These are phyloP conservation scores for Calliopum simillimum DNA, from an alignment of 2,888 invertebrate species.

Conservation along the genomic window DNA sequence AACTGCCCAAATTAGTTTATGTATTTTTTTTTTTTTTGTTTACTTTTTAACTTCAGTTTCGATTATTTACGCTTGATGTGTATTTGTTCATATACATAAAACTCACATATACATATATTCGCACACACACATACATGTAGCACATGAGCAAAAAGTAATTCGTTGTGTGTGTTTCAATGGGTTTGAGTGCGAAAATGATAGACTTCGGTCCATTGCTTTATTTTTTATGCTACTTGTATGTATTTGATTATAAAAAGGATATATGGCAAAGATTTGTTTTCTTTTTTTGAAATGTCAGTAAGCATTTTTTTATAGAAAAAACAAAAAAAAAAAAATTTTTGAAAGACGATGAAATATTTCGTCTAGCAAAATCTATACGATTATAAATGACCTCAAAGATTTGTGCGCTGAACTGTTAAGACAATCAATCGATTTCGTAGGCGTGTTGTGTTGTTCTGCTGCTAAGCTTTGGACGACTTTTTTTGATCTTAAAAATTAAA, in stretches of 20 bases:
- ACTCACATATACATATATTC: slow-evolving; percentile 1
- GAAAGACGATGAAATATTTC: too few species aligned
- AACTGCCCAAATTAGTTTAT: too few species aligned
- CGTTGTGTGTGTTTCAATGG: background rate
- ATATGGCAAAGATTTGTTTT: too few species aligned
- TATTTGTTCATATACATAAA: background rate
- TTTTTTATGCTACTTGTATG: background rate
- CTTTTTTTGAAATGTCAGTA: too few species aligned
- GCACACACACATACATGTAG: slow-evolving; percentile 1
- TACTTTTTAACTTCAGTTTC: slow-evolving; percentile 49
- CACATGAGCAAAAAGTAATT: background rate
- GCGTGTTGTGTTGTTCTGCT: background rate
- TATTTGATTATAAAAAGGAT: slow-evolving; percentile 13
- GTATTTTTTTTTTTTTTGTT: slow-evolving; percentile 1
- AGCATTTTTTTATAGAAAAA: too few species aligned
- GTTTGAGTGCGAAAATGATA: slow-evolving; percentile 26
- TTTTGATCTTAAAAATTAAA: too few species aligned
- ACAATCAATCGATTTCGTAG: slow-evolving; percentile 1
- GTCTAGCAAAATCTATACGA: too few species aligned
- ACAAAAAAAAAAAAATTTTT: too few species aligned
- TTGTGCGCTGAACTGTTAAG: background rate
- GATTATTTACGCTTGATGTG: slow-evolving; percentile 57
- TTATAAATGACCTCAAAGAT: background rate
- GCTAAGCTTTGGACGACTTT: background rate
- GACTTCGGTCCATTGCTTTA: background rate